phyloP scores from a whole-genome alignment of 1,140 invertebrate genomes.

The Nebria ingens region DNA sequence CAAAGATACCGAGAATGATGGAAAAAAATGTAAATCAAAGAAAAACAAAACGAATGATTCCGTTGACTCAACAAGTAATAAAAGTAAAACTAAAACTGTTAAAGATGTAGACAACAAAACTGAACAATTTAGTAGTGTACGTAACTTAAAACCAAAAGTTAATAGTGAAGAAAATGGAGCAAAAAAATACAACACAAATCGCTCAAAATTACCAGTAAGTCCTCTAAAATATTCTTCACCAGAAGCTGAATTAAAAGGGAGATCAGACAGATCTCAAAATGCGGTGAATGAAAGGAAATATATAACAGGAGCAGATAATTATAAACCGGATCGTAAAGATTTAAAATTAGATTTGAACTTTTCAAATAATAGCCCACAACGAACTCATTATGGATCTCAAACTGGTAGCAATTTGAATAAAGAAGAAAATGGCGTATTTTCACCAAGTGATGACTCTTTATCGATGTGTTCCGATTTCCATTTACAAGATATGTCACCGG shows the following conservation, averaged over 20 bases:
- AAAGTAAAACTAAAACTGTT: conserved; percentile 16
- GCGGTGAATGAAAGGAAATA: conserved; percentile 13
- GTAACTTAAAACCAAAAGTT: conserved; percentile 17
- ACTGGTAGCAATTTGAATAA: conserved; percentile 32
- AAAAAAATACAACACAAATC: conserved; percentile 19
- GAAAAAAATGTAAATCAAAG: conserved; percentile 29
- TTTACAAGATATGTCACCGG: conserved; percentile 35
- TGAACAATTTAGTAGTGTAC: conserved; percentile 21
- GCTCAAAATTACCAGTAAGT: conserved; percentile 28
- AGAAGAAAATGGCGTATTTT: conserved; percentile 36
- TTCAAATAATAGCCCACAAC: conserved; percentile 40
- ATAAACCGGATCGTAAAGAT: conserved; percentile 35
- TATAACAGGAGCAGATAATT: conserved; percentile 11
- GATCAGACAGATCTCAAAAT: conserved; percentile 9
- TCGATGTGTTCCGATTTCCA: conserved; percentile 51
- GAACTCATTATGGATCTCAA: conserved; percentile 38
- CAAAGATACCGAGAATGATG: background rate
- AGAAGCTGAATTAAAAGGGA: conserved; percentile 28
- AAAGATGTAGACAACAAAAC: conserved; percentile 17
- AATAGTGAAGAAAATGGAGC: conserved; percentile 11
- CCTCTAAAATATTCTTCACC: conserved; percentile 18
- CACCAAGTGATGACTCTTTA: conserved; percentile 55
- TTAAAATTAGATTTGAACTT: conserved; percentile 59
- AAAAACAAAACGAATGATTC: conserved; percentile 22
- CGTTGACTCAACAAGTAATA: background rate